These are phyloP conservation scores for Panzeria rudis DNA, from an alignment of 2,888 invertebrate species.

Conservation along the genomic window DNA sequence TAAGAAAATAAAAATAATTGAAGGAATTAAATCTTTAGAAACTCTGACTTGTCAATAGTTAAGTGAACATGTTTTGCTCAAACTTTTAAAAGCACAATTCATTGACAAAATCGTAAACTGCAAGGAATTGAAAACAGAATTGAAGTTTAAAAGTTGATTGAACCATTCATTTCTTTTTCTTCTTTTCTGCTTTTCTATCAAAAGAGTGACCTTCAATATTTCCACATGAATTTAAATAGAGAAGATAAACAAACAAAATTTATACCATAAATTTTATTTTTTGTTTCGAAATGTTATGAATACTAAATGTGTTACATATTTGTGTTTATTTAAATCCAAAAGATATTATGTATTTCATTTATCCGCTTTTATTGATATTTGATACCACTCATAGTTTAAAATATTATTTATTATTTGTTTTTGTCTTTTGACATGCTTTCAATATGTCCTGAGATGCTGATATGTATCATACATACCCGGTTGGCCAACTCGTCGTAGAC, in stretches of 20 bases:
- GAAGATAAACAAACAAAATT: neutral
- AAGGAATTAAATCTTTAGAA: neutral
- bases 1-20: too few relatives aligned
- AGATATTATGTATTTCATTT: neutral
- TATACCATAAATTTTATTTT: neutral
- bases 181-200: neutral
- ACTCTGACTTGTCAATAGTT: neutral
- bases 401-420: slow-evolving; percentile 32
- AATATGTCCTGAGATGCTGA: slow-evolving; percentile 24
- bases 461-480: too few relatives aligned
- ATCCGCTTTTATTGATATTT: slow-evolving; percentile 31
- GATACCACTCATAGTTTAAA: neutral
- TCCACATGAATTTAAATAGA: slow-evolving; percentile 14
- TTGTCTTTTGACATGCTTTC: neutral
- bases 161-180: slow-evolving; percentile 15
- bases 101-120: neutral
- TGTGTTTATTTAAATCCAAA: neutral
- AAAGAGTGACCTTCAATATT: slow-evolving; percentile 48
- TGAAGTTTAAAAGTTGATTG: slow-evolving; percentile 48
- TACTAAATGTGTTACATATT: neutral
- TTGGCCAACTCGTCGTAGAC: too few relatives aligned
- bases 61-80: neutral
- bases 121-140: slow-evolving; percentile 29
- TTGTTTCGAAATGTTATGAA: neutral
- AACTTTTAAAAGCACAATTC: slow-evolving; percentile 23